Percentiles rank a stretch among this genome's conserved stretches.
These are phyloP conservation scores for Drosophila parabipectinata DNA, from an alignment of 1,140 invertebrate species.

Conservation along the genomic window DNA sequence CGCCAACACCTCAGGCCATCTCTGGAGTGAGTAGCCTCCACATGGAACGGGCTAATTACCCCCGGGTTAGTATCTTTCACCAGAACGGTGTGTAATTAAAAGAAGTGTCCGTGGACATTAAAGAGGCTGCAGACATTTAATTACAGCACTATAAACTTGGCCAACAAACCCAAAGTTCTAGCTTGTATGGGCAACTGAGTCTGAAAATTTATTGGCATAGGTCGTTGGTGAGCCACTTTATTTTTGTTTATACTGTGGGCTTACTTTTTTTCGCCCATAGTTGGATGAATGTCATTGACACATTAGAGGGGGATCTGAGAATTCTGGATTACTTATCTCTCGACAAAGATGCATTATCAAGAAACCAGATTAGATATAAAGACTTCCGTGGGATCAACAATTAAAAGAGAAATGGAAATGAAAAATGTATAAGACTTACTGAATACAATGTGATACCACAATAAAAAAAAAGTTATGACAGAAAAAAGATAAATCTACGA, in stretches of 20 bases:
- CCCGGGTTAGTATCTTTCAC: conserved; percentile 43
- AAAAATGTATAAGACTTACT: conserved; percentile 1
- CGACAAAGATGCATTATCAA: conserved; percentile 22
- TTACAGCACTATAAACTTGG: conserved; percentile 36
- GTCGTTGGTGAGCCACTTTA: conserved; percentile 34
- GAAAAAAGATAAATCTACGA: neutral
- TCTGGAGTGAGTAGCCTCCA: conserved; percentile 17
- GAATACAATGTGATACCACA: conserved; percentile 1
- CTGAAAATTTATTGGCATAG: conserved; percentile 60
- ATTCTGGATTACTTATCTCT: conserved; percentile 29
- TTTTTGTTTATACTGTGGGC: conserved; percentile 19
- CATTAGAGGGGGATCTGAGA: conserved; percentile 17
- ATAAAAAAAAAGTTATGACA: neutral
- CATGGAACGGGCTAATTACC: conserved; percentile 44
- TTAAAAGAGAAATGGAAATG: neutral
- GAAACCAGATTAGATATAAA: conserved; percentile 40
- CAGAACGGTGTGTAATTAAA: conserved; percentile 62
- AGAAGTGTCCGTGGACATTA: conserved; percentile 47
- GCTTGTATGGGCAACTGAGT: conserved; percentile 20
- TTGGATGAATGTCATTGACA: conserved; percentile 51
- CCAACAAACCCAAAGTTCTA: conserved; percentile 1
- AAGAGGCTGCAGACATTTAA: conserved; percentile 58
- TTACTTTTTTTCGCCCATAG: conserved; percentile 23
- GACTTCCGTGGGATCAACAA: conserved; percentile 22
- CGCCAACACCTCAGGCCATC: conserved; percentile 21